Evolutionary conservation across 2,888 invertebrate genomes (phyloP), one percentile per base, ranked within the genome.

Genomic region (Tigriopus californicus): DNA sequence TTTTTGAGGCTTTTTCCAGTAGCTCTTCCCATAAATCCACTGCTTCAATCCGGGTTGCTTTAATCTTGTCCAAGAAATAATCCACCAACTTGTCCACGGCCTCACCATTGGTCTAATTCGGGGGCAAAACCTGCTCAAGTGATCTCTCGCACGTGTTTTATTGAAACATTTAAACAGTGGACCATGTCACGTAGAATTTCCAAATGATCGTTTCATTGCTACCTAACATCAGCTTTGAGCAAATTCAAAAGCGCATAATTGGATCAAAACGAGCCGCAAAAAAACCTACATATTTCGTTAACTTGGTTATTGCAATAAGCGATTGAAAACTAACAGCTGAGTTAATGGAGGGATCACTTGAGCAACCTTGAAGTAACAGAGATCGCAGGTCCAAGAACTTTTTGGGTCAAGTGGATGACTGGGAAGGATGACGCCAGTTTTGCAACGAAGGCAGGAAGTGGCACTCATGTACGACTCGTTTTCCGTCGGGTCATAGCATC

Each of bases 401-500:
- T 42, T 44, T 22, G 20, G 25, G 15, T 56, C 22, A n/a, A 56
- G n/a, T 12, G 56, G 56, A 33, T 42, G 20, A 12, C 6, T 6
- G n/a, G 56, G 25, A 4, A 56, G 20, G 44, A 56, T 46, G 6
- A 46, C 22, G 10, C 56, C 56, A 1, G 42, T 46, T n/a, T 46
- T 46, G 24, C 56, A 56, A 12, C 46, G 41, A 13, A 56, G 25
- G 20, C 56, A 56, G 13, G 44, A 46, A 5, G 56, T 56, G 41
- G 59, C 63, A 8, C 62, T 61, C 10, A 63, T 15, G 41, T 58
- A 63, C 1, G 64, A 61, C 3, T 58, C 61, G 49, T 61, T 60
- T 25, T 65, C 64, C 1, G 61, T 61, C 1, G 61, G 59, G 54
- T 64, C 64, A 20, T 46, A 15, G 49, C 64, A 65, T 44, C 64